phyloP scores from a whole-genome alignment of 2,888 invertebrate species.

The Thera britannica region DNA sequence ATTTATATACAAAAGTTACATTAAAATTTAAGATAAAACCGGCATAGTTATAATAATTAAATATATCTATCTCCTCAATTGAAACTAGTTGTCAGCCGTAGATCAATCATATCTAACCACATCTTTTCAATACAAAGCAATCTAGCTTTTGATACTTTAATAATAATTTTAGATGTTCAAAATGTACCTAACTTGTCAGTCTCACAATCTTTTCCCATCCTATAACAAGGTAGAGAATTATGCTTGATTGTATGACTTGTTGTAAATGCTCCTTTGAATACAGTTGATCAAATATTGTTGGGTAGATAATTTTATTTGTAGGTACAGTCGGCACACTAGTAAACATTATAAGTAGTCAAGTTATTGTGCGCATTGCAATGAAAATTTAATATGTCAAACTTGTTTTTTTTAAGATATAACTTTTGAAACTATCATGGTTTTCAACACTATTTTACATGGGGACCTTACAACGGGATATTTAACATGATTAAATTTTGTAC shows the following conservation, averaged over 20 bases:
- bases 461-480: too few species aligned
- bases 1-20: neutral
- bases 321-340: too few species aligned
- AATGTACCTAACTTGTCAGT: conserved; percentile 30
- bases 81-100: conserved; percentile 1
- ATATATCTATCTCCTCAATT: neutral
- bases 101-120: conserved; percentile 14
- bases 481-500: too few species aligned
- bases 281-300: neutral
- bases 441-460: too few species aligned
- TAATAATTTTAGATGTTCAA: conserved; percentile 25
- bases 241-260: conserved; percentile 8
- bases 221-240: conserved; percentile 10
- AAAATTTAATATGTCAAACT: too few species aligned
- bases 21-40: neutral
- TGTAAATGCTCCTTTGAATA: conserved; percentile 1
- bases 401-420: too few species aligned
- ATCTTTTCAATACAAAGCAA: conserved; percentile 8
- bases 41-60: neutral
- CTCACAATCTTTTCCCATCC: conserved; percentile 2
- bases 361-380: too few species aligned
- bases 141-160: neutral
- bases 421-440: too few species aligned
- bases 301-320: neutral
- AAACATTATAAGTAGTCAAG: too few species aligned